Conservation (phyloP, 2,888 invertebrate species). For the Macrosiphum euphorbiae region DNA sequence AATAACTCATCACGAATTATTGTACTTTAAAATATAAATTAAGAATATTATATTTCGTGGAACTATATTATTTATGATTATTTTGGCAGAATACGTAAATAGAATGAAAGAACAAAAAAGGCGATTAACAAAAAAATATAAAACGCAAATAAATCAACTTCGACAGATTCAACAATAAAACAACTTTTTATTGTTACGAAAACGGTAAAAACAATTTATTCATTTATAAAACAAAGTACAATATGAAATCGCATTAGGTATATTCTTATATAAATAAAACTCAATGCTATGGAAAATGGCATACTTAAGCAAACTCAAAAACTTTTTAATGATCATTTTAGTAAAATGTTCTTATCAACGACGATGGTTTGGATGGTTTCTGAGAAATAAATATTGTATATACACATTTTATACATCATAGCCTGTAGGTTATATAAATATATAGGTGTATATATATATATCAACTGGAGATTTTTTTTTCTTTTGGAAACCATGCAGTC, state of each 20-base stretch:
- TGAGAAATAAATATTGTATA: too few species aligned
- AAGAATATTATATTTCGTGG: background rate
- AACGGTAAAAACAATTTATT: background rate
- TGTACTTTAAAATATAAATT: background rate
- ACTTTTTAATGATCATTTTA: constrained; percentile 7
- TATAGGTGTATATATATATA: too few species aligned
- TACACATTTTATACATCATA: too few species aligned
- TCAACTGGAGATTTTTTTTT: too few species aligned
- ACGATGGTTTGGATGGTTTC: background rate
- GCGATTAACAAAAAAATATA: background rate
- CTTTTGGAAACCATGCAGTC: too few species aligned
- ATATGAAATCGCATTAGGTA: background rate
- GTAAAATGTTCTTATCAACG: background rate
- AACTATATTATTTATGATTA: background rate
- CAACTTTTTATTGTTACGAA: background rate
- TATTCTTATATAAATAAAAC: background rate
- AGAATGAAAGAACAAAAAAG: background rate
- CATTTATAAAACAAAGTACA: background rate
- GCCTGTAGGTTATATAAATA: too few species aligned
- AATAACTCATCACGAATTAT: background rate
- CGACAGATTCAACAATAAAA: background rate
- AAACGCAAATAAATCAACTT: background rate
- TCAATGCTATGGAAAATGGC: background rate
- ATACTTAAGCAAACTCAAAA: background rate
- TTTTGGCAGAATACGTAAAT: background rate